Evolutionary conservation across 2,888 invertebrate species (phyloP), one percentile per base, ranked within the genome.

Genomic region (Lasioglossum leucozonium): DNA sequence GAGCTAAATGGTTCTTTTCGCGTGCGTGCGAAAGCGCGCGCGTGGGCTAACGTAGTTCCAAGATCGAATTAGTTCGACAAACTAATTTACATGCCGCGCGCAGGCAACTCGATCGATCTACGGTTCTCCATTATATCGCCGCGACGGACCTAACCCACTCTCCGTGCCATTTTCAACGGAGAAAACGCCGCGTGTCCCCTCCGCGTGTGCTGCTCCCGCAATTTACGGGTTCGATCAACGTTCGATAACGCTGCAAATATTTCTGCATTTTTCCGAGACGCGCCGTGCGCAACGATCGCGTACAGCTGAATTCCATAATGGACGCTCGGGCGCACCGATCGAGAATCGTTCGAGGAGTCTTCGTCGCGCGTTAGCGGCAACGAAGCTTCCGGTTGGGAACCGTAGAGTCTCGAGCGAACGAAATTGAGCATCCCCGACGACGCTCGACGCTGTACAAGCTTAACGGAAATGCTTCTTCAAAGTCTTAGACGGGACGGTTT

Each of bases 21-120:
- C 74, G 74, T 40, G 37, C 58, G 51, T 51, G 51, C 51, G 51
- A 22, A 18, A 51, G 22, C 22, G 34, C n/a, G n/a, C 74, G n/a
- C 4, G 37, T 0, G 8, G 4, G 65, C 16, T 65, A 65, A 65
- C 65, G 65, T 65, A 65, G 65, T 65, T 65, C 65, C 65, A 65
- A 65, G 65, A 65, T 65, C 65, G 47, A 44, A 72, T 47, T 72
- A 72, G 47, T 47, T 72, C 30, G 72, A 30, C 30, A 47, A 72
- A 72, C 72, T 47, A 72, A 47, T 72, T 47, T 72, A 47, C 72
- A 72, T 47, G 42, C 30, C 26, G 30, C 72, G 44, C 22, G 44
- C 44, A 72, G 72, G 26, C 47, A 47, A 72, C 30, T 47, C 30
- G 26, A 42, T 42, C 72, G 42, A 72, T 72, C 72, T 40, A 72